phyloP scores from a whole-genome alignment of 2,888 invertebrate genomes.

The Selenia dentaria region DNA sequence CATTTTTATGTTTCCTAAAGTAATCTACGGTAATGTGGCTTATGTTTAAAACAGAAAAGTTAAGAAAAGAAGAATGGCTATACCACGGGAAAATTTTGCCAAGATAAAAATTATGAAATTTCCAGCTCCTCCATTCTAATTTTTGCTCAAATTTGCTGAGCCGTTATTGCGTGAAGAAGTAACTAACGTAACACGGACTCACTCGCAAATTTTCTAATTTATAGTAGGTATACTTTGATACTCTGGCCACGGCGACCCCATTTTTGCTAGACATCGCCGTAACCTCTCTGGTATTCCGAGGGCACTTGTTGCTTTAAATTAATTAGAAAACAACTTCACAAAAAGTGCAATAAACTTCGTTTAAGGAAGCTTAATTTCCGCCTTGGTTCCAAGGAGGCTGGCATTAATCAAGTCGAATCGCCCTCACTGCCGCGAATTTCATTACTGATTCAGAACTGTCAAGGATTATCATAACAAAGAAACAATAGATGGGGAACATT shows the following conservation, averaged over 20 bases:
- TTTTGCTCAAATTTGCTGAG: background rate
- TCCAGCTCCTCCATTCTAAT: background rate
- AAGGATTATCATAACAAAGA: slow-evolving; percentile 53
- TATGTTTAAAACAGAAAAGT: background rate
- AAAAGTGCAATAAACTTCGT: slow-evolving; percentile 76
- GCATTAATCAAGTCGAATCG: slow-evolving; percentile 71
- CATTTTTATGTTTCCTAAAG: slow-evolving; percentile 41
- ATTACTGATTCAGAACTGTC: slow-evolving; percentile 58
- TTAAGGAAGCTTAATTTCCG: slow-evolving; percentile 74
- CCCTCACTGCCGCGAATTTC: slow-evolving; percentile 60
- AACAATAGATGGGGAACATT: slow-evolving; percentile 32
- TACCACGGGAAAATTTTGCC: background rate
- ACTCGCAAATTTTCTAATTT: too few species aligned
- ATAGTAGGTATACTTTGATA: background rate
- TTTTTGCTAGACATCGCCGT: slow-evolving; percentile 18
- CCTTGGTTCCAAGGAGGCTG: slow-evolving; percentile 57
- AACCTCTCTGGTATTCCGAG: slow-evolving; percentile 44
- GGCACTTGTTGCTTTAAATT: slow-evolving; percentile 75
- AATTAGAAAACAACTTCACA: slow-evolving; percentile 76
- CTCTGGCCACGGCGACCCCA: slow-evolving; percentile 19
- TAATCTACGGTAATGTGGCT: slow-evolving; percentile 1
- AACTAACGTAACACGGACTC: too few species aligned
- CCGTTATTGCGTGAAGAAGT: background rate
- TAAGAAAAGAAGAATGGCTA: slow-evolving; percentile 12
- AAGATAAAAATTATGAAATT: too few species aligned